Percentiles rank a stretch among this genome's conserved stretches.
Evolutionary conservation across 2,888 invertebrate species (phyloP).

Genomic region (Eupithecia insigniata): DNA sequence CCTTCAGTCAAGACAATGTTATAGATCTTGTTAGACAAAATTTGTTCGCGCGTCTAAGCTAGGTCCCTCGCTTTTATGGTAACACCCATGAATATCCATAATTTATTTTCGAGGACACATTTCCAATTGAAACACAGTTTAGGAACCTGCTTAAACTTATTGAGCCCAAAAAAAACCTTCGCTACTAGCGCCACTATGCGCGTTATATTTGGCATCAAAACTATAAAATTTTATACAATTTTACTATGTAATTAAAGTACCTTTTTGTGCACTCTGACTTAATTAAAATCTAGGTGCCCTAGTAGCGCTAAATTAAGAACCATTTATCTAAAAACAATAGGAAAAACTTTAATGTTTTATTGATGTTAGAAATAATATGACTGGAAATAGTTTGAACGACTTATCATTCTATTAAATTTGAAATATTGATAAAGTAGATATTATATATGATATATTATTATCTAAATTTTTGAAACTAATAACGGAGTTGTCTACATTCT

Average conservation of each 20-base stretch:
- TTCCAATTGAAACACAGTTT: not conserved
- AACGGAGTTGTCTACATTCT: not conserved
- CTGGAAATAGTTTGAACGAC: not conserved
- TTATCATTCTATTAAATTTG: not conserved
- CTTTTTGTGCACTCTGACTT: too few species aligned
- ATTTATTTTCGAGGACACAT: not conserved
- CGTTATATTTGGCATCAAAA: not conserved
- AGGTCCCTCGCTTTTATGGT: conserved; percentile 20
- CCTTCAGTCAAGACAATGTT: conserved; percentile 86
- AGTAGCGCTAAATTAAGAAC: not conserved
- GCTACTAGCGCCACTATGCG: not conserved
- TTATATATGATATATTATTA: too few species aligned
- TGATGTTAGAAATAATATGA: not conserved
- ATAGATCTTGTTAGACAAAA: conserved; percentile 83
- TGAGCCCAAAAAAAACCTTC: not conserved
- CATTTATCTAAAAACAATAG: not conserved
- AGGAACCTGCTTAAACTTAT: not conserved
- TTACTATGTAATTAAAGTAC: too few species aligned
- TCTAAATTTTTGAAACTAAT: not conserved
- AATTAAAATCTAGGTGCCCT: too few species aligned
- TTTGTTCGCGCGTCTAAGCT: conserved; percentile 67
- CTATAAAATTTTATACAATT: not conserved
- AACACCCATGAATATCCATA: not conserved
- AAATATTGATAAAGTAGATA: not conserved
- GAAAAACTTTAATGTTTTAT: too few species aligned